Conservation (phyloP, 2,888 invertebrate species). For the Lithosia quadra region DNA sequence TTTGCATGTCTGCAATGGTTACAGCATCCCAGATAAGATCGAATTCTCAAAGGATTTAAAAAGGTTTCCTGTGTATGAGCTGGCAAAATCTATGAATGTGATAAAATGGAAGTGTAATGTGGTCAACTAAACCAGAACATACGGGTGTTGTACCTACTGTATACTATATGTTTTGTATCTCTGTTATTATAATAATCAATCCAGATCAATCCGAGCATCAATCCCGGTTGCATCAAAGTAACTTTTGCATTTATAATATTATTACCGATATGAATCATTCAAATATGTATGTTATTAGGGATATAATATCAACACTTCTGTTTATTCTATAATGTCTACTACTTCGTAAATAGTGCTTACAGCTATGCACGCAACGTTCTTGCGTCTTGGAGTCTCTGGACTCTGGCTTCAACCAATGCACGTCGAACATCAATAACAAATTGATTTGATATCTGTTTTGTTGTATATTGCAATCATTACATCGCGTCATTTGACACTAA, state of each 20-base stretch:
- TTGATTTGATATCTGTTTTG: slow-evolving; percentile 38
- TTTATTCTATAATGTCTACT: too few species aligned
- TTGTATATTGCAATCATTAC: slow-evolving; percentile 36
- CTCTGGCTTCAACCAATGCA: too few species aligned
- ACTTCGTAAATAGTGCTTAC: too few species aligned
- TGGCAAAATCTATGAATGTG: too few species aligned
- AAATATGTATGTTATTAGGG: too few species aligned
- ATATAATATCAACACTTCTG: too few species aligned
- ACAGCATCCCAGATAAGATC: neutral
- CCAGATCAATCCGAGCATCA: too few species aligned
- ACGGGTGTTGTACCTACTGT: neutral
- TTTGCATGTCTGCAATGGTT: too few species aligned
- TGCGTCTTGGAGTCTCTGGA: too few species aligned
- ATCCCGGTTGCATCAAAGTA: too few species aligned
- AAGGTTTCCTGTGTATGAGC: neutral
- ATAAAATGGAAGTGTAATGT: neutral
- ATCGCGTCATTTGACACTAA: slow-evolving; percentile 47
- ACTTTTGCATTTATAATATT: too few species aligned
- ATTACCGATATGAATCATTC: too few species aligned
- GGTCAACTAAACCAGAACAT: neutral
- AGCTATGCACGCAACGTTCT: neutral
- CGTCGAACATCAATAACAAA: slow-evolving; percentile 25
- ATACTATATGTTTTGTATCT: neutral
- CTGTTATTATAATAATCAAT: neutral
- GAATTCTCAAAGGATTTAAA: neutral